Base-by-base conservation (phyloP, 2,113 vertebrate species). In the Numenius arquata region DNA sequence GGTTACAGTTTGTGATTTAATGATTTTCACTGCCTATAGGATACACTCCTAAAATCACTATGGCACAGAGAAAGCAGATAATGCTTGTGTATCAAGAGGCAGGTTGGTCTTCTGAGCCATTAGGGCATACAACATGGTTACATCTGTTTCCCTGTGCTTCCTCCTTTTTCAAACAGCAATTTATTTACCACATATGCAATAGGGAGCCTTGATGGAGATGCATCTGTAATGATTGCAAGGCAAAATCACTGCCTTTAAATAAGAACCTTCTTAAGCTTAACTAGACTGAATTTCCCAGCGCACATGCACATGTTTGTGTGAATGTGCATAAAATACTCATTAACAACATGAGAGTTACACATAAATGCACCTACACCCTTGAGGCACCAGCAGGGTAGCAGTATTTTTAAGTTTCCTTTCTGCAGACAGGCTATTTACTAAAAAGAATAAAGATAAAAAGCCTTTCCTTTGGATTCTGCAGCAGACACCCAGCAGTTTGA, bases 401-500 rank as follows among this genome's bases (percentile, higher is more conserved):
- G 47, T 66, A 68, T 61, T 58, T 65, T 38, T n/a, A 13, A 18
- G 47, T 56, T 86, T 89, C 58, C 48, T 72, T 89, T 84, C 48
- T 88, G 68, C 72, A 78, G 34, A 63, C 56, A 38, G 21, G 15
- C 58, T 65, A 19, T 52, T 89, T 58, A 62, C 63, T 95, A 34
- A 73, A 90, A 78, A n/a, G 26, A 13, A 12, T 70, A 36, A 50
- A 15, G 6, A 30, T 18, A 26, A 22, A 5, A 52, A 59, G 3
- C 34, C 55, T 90, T 93, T 96, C 53, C 80, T 85, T 72, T 47
- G 74, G n/a, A 34, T 73, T 58, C 65, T 63, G 55, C 34, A 32
- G 45, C 5, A 6, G n/a, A 52, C 59, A 52, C 67, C 75, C 61
- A 34, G 15, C 40, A 73, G 80, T 55, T 45, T 53, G 36, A 45